Evolutionary conservation across 1,140 invertebrate species (phyloP).

Genomic region (Marisa cornuarietis): DNA sequence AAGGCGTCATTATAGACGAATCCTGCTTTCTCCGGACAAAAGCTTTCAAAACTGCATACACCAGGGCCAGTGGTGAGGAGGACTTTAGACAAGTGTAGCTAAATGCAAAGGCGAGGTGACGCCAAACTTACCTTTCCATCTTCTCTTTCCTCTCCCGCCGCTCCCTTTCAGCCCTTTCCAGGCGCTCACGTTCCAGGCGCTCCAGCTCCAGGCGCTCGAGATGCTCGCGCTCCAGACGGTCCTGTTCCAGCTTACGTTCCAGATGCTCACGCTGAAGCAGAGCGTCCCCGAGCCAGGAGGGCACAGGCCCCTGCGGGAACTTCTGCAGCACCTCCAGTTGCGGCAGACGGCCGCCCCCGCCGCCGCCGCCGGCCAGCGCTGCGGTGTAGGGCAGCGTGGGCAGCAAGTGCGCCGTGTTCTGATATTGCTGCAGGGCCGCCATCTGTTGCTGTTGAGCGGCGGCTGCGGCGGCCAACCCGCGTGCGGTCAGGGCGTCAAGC

Average conservation of each 20-base stretch:
- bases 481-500: constrained; percentile 34
- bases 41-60: no score
- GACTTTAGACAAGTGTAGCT: no score
- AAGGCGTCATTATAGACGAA: no score
- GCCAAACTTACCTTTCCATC: constrained; percentile 26
- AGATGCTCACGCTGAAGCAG: constrained; percentile 61
- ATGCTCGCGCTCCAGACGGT: constrained; percentile 63
- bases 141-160: constrained; percentile 28
- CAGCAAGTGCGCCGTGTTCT: constrained; percentile 38
- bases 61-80: no score
- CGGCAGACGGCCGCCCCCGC: constrained; percentile 47
- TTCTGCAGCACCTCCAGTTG: constrained; percentile 64
- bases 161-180: constrained; percentile 31
- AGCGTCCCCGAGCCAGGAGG: constrained; percentile 63
- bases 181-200: constrained; percentile 27
- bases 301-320: constrained; percentile 56
- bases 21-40: no score
- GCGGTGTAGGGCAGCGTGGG: constrained; percentile 35
- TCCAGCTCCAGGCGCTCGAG: constrained; percentile 35
- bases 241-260: constrained; percentile 49
- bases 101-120: no score
- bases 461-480: constrained; percentile 27
- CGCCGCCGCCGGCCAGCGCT: constrained; percentile 12
- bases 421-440: constrained; percentile 47
- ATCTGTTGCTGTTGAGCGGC: constrained; percentile 48